phyloP scores from a whole-genome alignment of 2,888 invertebrate species.

The Beris chalybata region DNA sequence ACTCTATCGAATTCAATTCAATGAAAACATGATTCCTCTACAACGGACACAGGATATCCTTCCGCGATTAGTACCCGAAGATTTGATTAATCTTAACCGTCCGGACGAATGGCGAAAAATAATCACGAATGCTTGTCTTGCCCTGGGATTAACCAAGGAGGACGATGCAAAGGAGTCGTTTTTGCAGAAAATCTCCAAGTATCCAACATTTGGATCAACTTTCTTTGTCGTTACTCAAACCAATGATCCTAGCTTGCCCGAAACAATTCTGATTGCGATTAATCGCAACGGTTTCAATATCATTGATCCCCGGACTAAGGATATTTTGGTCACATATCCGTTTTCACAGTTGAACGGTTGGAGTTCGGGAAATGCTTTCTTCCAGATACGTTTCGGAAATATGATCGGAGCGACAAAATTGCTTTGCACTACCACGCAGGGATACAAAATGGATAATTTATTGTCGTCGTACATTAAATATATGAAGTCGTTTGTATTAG shows the following conservation, averaged over 20 bases:
- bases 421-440: slow-evolving; percentile 87
- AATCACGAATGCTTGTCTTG: slow-evolving; percentile 66
- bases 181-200: slow-evolving; percentile 62
- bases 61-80: slow-evolving; percentile 74
- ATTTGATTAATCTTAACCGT: slow-evolving; percentile 71
- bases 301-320: slow-evolving; percentile 86
- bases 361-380: slow-evolving; percentile 94
- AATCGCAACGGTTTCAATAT: slow-evolving; percentile 89
- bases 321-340: slow-evolving; percentile 79
- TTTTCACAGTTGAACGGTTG: slow-evolving; percentile 91
- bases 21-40: slow-evolving; percentile 64
- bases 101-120: slow-evolving; percentile 81
- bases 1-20: slow-evolving; percentile 77
- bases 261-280: slow-evolving; percentile 84
- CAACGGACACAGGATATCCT: slow-evolving; percentile 59
- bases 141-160: slow-evolving; percentile 59
- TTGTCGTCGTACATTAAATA: slow-evolving; percentile 84
- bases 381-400: slow-evolving; percentile 94
- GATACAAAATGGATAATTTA: slow-evolving; percentile 96
- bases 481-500: slow-evolving; percentile 41
- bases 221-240: slow-evolving; percentile 95
- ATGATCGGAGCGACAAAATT: slow-evolving; percentile 86
- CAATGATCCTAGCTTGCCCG: slow-evolving; percentile 83
- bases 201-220: slow-evolving; percentile 90
- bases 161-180: slow-evolving; percentile 82